Evolutionary conservation across 2,888 invertebrate genomes (phyloP).

Genomic region (Calliphora vomitoria): DNA sequence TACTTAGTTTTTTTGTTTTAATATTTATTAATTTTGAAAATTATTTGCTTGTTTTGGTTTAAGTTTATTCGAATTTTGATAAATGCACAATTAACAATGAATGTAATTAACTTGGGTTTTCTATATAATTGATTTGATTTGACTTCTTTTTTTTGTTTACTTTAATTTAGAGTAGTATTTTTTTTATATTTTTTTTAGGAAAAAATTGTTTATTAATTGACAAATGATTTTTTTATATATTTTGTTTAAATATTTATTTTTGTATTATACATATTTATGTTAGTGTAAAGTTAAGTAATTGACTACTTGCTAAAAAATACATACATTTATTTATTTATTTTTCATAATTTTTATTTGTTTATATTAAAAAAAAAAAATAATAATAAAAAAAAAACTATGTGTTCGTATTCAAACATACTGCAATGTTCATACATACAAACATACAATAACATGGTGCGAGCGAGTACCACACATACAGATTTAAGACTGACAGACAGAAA

Average conservation of each 20-base stretch:
- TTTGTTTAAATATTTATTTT: slow-evolving; percentile 34
- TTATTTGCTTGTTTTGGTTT: slow-evolving; percentile 5
- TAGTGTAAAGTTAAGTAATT: slow-evolving; percentile 68
- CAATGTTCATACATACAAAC: neutral
- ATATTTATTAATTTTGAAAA: slow-evolving; percentile 28
- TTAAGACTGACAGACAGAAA: neutral
- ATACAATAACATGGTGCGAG: neutral
- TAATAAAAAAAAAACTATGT: neutral
- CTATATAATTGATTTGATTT: slow-evolving; percentile 49
- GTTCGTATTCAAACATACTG: neutral
- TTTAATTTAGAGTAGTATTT: slow-evolving; percentile 37
- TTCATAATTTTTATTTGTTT: slow-evolving; percentile 29
- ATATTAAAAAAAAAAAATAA: slow-evolving; percentile 13
- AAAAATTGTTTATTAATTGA: slow-evolving; percentile 66
- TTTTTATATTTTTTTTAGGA: slow-evolving; percentile 21
- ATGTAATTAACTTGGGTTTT: slow-evolving; percentile 63
- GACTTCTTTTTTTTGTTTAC: slow-evolving; percentile 17
- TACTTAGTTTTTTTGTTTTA: neutral
- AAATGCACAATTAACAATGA: slow-evolving; percentile 67
- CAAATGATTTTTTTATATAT: slow-evolving; percentile 61
- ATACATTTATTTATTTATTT: slow-evolving; percentile 45
- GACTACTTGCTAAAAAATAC: slow-evolving; percentile 73
- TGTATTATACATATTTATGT: slow-evolving; percentile 45
- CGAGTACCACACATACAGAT: neutral
- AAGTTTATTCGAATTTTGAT: slow-evolving; percentile 48